Conservation (phyloP, 2,113 vertebrate species). For the Macaca nemestrina region DNA sequence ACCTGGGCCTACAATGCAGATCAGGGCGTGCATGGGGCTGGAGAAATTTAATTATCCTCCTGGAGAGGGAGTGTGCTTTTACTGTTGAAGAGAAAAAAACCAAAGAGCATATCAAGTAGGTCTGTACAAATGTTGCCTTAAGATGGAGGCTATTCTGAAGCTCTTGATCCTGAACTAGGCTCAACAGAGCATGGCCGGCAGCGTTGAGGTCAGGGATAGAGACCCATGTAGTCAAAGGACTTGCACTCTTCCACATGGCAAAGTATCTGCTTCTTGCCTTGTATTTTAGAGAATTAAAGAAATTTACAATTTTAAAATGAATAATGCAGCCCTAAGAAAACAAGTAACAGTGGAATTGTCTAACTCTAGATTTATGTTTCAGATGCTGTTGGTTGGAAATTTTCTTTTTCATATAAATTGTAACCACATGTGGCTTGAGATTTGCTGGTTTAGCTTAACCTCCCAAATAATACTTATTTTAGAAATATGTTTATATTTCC, state of each 20-base stretch:
- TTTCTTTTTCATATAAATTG: neutral
- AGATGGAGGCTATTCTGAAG: neutral
- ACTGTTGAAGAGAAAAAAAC: neutral
- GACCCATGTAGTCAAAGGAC: too few relatives aligned
- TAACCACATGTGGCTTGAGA: neutral
- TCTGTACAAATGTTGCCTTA: neutral
- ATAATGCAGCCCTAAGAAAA: neutral
- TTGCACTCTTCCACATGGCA: neutral
- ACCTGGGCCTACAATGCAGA: neutral
- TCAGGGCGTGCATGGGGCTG: neutral
- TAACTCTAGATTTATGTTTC: neutral
- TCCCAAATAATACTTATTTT: neutral
- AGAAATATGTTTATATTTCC: neutral
- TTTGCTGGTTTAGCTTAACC: neutral
- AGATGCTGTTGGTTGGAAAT: neutral
- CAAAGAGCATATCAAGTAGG: neutral
- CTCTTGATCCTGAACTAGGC: neutral
- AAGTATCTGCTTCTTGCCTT: neutral
- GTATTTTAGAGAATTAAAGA: neutral
- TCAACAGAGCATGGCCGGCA: neutral
- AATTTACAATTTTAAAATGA: neutral
- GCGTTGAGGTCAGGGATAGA: neutral
- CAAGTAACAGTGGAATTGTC: neutral
- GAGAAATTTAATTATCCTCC: constrained; percentile 63
- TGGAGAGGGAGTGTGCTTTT: neutral